Evolutionary conservation across 1,140 invertebrate genomes (phyloP).

Genomic region (Littorina saxatilis): DNA sequence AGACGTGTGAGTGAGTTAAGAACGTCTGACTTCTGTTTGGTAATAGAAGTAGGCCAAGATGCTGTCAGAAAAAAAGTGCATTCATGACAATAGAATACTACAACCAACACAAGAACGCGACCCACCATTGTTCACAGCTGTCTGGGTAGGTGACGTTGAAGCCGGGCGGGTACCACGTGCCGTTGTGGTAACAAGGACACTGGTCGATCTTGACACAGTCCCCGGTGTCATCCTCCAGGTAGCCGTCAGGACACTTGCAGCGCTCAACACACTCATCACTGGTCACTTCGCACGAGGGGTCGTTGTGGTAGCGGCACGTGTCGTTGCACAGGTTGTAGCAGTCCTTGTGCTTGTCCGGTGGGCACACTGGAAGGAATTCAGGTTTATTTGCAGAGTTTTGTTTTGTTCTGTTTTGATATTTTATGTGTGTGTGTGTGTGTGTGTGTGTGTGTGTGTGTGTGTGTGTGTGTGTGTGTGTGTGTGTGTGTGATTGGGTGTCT

Average conservation of each 20-base stretch:
- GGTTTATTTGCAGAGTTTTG: no score
- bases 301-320: background rate
- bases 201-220: background rate
- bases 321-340: conserved; percentile 20
- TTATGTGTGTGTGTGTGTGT: background rate
- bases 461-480: background rate
- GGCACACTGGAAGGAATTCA: no score
- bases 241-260: background rate
- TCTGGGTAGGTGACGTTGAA: conserved; percentile 10
- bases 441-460: background rate
- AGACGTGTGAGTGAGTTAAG: no score
- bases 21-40: no score
- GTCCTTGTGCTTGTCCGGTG: background rate
- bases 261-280: background rate
- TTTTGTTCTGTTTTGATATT: no score
- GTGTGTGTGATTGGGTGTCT: background rate
- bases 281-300: background rate
- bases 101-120: no score
- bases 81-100: no score
- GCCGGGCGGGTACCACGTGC: background rate
- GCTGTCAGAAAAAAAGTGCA: no score
- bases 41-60: no score
- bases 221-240: background rate
- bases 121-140: conserved; percentile 19
- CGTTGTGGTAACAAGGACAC: conserved; percentile 21